These are phyloP conservation scores for Lasioglossum oenotherae DNA, from an alignment of 2,888 invertebrate species.

Conservation along the genomic window DNA sequence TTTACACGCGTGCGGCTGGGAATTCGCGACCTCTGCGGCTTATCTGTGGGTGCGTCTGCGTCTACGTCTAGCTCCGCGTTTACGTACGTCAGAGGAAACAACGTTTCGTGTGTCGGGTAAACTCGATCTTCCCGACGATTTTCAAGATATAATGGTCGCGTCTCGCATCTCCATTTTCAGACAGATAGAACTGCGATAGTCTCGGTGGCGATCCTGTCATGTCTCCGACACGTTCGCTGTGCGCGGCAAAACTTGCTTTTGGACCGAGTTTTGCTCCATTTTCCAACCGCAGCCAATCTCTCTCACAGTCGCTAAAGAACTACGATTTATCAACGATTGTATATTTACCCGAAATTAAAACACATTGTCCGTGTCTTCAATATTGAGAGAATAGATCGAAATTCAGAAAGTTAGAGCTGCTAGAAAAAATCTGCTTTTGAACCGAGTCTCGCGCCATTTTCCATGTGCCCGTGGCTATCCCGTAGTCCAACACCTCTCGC, in stretches of 20 bases:
- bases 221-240: not conserved
- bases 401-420: no score
- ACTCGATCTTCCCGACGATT: constrained; percentile 72
- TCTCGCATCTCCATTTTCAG: constrained; percentile 73
- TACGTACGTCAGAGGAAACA: constrained; percentile 66
- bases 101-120: constrained; percentile 76
- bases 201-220: not conserved
- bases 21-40: constrained; percentile 6
- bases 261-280: no score
- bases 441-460: not conserved
- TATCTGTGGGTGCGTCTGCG: constrained; percentile 41
- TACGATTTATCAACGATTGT: no score
- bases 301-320: no score
- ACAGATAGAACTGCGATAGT: constrained; percentile 17
- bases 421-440: no score
- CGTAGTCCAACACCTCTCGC: not conserved
- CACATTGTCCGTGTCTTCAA: no score
- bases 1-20: not conserved
- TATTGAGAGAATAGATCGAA: no score
- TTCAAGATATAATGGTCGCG: constrained; percentile 71
- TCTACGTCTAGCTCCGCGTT: constrained; percentile 38
- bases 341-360: no score
- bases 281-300: no score
- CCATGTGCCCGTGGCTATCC: not conserved
- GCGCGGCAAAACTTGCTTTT: not conserved